A percentile compares a stretch with the other conserved stretches of the same genome.
These are phyloP conservation scores for Leucophora obtusa DNA, from an alignment of 2,888 invertebrate species.

Conservation along the genomic window DNA sequence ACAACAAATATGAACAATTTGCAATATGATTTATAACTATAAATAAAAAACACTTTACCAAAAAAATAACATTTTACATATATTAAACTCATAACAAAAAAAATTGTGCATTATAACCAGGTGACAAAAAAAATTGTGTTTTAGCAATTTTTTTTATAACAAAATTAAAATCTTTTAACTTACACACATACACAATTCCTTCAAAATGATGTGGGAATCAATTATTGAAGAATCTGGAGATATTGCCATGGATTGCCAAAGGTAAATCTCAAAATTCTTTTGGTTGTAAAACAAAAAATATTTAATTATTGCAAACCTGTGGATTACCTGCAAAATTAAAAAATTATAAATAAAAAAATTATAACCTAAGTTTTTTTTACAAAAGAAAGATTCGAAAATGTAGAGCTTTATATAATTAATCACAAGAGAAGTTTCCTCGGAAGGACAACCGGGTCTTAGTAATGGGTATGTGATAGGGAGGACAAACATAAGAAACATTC, in stretches of 20 bases:
- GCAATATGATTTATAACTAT: conserved; percentile 52
- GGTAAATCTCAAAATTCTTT: conserved; percentile 71
- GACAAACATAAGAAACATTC: too few species aligned
- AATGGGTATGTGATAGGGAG: too few species aligned
- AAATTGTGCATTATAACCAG: conserved; percentile 59
- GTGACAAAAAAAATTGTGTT: conserved; percentile 68
- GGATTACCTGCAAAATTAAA: conserved; percentile 63
- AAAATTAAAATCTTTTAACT: conserved; percentile 35
- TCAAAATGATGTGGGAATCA: conserved; percentile 78
- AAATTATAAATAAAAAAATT: conserved; percentile 6
- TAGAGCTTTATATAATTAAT: too few species aligned
- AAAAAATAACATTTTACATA: conserved; percentile 10
- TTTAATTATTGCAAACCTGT: conserved; percentile 60
- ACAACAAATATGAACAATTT: conserved; percentile 16
- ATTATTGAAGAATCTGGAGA: conserved; percentile 76
- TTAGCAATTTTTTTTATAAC: conserved; percentile 71
- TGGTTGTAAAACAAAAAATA: conserved; percentile 20
- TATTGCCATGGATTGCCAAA: conserved; percentile 77
- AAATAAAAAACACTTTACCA: conserved; percentile 50
- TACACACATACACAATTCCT: conserved; percentile 36
- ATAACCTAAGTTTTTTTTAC: conserved; percentile 15
- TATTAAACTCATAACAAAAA: conserved; percentile 32
- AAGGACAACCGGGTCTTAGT: too few species aligned
- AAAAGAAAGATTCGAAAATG: too few species aligned
- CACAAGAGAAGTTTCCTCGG: too few species aligned